Evolutionary conservation across 2,113 vertebrate species (phyloP), one percentile per base, ranked within the genome.

Genomic region (Corythornis vintsioides): DNA sequence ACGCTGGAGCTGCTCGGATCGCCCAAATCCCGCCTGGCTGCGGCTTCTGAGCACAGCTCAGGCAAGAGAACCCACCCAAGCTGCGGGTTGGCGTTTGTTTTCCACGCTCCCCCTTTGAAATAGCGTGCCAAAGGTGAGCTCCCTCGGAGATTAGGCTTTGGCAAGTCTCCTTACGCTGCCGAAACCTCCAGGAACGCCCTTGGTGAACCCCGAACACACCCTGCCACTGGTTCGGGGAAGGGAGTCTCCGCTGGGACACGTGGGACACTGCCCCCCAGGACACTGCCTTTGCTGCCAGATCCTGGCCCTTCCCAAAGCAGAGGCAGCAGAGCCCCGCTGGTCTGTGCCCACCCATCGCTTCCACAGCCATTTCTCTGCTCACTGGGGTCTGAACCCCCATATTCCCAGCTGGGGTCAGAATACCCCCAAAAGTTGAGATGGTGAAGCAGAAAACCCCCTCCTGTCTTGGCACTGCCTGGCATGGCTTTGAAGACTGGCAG

Each of bases 51-150:
- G 92, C 59, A 42, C n/a, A 65, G 67, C 42, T 83, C n/a, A 25
- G 25, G 60, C 5, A 29, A 64, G 35, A 52, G 69, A 80, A 87
- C 40, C 60, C 81, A 91, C 83, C 77, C 81, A 63, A 66, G 61
- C 65, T 43, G 89, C n/a, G 83, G 80, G 60, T 60, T 96, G 70
- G 16, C 43, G 89, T 64, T 93, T 90, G 73, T 74, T 92, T 94
- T 86, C 77, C 61, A 19, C 0, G 1, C 56, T 90, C 43, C 56
- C 15, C 25, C 14, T 3, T 73, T 52, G 77, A 81, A 90, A 81
- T 80, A 73, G 69, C 48, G 3, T 48, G 80, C 31, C 29, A 71
- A 90, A 94, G 89, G 80, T 94, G 77, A 88, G 11, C 5, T 42
- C 4, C 1, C 52, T 5, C 21, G 38, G 40, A 74, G 38, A 69